Conservation (phyloP, 2,888 invertebrate genomes). For the Eretmocerus hayati region DNA sequence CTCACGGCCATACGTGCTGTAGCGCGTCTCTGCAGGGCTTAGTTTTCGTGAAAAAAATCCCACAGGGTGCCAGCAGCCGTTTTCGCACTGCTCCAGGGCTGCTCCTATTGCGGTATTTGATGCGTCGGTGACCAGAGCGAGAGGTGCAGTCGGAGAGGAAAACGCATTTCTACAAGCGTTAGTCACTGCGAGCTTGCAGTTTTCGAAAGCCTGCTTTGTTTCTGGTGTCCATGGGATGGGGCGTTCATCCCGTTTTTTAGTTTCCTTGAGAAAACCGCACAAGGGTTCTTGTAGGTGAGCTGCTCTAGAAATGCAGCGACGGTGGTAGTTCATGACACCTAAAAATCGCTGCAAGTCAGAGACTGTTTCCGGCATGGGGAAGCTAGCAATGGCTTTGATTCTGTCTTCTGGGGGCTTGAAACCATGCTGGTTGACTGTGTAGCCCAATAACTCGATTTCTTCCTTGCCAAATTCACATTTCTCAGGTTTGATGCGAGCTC, state of each 20-base stretch:
- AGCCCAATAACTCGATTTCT: slow-evolving; percentile 32
- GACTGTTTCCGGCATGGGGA: slow-evolving; percentile 29
- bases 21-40: background rate
- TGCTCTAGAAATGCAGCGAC: slow-evolving; percentile 36
- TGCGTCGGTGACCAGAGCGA: slow-evolving; percentile 20
- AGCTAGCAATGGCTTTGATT: slow-evolving; percentile 31
- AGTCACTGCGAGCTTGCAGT: slow-evolving; percentile 7
- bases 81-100: background rate
- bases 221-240: slow-evolving; percentile 17
- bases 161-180: slow-evolving; percentile 19
- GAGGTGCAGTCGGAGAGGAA: slow-evolving; percentile 9
- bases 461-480: slow-evolving; percentile 34
- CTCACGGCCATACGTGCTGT: background rate
- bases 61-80: slow-evolving; percentile 6
- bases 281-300: slow-evolving; percentile 37
- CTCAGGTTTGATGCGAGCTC: slow-evolving; percentile 22
- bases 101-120: slow-evolving; percentile 6
- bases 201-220: slow-evolving; percentile 14
- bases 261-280: slow-evolving; percentile 24
- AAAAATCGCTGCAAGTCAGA: slow-evolving; percentile 35
- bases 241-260: background rate
- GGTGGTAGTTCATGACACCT: slow-evolving; percentile 41
- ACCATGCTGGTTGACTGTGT: slow-evolving; percentile 26
- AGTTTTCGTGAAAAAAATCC: slow-evolving; percentile 2
- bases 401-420: slow-evolving; percentile 34